Base-by-base conservation (phyloP, 2,113 vertebrate species). In the Gavia stellata region DNA sequence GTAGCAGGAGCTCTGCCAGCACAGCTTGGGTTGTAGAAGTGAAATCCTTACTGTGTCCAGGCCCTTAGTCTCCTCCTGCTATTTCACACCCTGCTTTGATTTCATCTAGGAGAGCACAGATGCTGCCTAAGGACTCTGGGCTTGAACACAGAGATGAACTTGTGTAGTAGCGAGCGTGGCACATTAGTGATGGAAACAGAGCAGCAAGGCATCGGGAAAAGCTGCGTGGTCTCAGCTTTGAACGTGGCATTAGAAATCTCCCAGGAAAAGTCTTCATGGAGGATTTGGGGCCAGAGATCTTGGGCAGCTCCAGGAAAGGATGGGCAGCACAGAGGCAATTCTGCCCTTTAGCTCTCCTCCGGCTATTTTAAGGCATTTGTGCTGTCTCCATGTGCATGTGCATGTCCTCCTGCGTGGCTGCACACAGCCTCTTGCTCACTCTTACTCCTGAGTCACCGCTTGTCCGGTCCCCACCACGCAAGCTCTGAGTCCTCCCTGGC, bases 351-450 rank as follows among this genome's bases (percentile, higher is more conserved):
- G 72, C 47, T 78, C 59, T 26, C 17, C 20, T 44, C 33, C 3
- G 17, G 55, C 40, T 62, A 5, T 7, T 66, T 21, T 20, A 23
- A 83, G 77, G 42, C 7, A 13, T 36, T 70, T 4, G 6, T 6
- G 15, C 45, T 53, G 28, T 26, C 44, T 44, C 38, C 11, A 6
- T 5, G 16, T 1, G 1, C 11, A 6, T 5, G 16, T 1, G 1
- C 45, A 2, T 11, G 21, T 47, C 49, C 49, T 68, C 53, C 29
- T 1, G 2, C 21, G 15, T 0, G 4, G 47, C 21, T 42, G 55
- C 55, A 42, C 26, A 36, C 44, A 45, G 38, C 18, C 31, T 68
- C 55, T 81, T 36, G 53, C 61, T 86, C n/a, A 26, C 38, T 66
- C 84, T 52, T 53, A 24, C 3, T 67, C 19, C 72, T 59, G 42